phyloP scores from a whole-genome alignment of 2,888 invertebrate species.

The Cryptus armator region DNA sequence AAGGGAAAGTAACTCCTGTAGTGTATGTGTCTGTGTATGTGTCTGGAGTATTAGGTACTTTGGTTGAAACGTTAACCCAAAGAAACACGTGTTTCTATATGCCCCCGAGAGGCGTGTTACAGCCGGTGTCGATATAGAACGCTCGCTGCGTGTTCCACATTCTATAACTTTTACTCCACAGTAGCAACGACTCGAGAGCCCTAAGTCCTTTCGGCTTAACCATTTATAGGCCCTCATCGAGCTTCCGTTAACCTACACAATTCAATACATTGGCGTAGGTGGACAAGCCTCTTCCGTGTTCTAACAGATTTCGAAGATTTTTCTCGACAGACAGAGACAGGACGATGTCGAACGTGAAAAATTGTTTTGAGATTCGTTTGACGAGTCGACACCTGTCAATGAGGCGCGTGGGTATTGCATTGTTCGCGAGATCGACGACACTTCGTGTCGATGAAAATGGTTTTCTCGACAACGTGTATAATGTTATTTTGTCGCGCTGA shows the following conservation, averaged over 20 bases:
- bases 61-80: constrained; percentile 28
- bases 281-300: not conserved
- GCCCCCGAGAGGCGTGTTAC: constrained; percentile 34
- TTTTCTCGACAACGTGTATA: not conserved
- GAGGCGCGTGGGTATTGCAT: constrained; percentile 55
- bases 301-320: constrained; percentile 27
- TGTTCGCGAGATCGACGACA: not conserved
- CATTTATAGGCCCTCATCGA: constrained; percentile 77
- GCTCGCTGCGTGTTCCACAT: constrained; percentile 59
- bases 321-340: constrained; percentile 33
- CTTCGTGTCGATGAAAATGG: constrained; percentile 24
- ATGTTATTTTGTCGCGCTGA: constrained; percentile 33
- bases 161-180: constrained; percentile 71
- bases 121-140: constrained; percentile 25
- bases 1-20: not conserved
- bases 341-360: constrained; percentile 19
- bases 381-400: constrained; percentile 74
- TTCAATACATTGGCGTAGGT: constrained; percentile 18
- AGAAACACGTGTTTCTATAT: constrained; percentile 60
- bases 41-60: not conserved
- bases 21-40: not conserved
- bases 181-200: constrained; percentile 67
- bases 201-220: constrained; percentile 78
- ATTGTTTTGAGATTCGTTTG: constrained; percentile 38
- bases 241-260: constrained; percentile 54